Percentiles rank a stretch among this genome's conserved stretches.
phyloP scores from a whole-genome alignment of 23 tunicate species.

The Ascidia mentula region DNA sequence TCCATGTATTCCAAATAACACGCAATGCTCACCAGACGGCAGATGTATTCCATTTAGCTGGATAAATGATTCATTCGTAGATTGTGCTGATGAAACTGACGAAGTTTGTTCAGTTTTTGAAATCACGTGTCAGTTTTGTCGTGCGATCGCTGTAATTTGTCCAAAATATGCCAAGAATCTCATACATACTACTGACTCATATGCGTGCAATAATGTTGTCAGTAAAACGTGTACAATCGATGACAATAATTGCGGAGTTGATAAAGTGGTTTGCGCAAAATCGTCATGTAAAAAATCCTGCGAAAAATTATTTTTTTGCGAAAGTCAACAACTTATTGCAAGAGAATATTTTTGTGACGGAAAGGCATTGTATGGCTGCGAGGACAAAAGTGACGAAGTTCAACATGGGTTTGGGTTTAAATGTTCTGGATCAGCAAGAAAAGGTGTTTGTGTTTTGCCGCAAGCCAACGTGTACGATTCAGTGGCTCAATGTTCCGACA shows the following conservation, averaged over 20 bases:
- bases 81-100: background rate
- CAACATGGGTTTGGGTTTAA: background rate
- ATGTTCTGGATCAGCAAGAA: background rate
- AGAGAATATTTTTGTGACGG: too few species aligned
- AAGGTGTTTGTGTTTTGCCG: constrained; percentile 2
- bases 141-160: background rate
- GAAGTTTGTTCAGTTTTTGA: background rate
- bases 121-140: background rate
- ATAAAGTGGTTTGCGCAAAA: too few species aligned
- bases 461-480: background rate
- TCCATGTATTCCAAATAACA: background rate
- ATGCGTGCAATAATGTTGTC: background rate
- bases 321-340: too few species aligned
- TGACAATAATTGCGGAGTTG: background rate
- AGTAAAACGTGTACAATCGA: background rate
- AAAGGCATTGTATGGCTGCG: too few species aligned
- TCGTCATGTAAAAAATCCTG: too few species aligned
- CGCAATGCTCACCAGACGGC: background rate
- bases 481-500: too few species aligned
- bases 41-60: background rate
- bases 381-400: background rate
- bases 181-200: background rate
- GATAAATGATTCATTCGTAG: background rate
- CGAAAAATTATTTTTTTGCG: too few species aligned
- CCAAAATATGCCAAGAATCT: background rate